Evolutionary conservation across 92 coral and sea anemone species (phyloP), one percentile per base, ranked within the genome.

Genomic region (Parazoanthus atlanticus): DNA sequence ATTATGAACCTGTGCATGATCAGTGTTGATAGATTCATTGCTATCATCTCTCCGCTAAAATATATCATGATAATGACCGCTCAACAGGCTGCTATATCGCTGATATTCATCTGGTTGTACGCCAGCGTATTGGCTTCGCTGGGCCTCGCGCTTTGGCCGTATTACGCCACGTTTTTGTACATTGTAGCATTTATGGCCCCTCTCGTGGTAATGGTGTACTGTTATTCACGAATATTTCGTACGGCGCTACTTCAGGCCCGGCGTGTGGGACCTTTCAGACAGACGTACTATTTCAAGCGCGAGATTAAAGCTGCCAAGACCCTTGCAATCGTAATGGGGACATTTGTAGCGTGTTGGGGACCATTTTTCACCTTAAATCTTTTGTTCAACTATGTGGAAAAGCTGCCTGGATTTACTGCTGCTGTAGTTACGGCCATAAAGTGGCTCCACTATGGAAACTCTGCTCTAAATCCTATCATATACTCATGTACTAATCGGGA

Each of bases 1-100:
- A 95, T 95, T 84, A 92, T 95, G 98, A 95, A 95, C 78, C 88
- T 95, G 26, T 91, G 98, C 89, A 95, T 95, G 29, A 95, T 95
- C 61, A 93, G 96, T 49, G 89, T 91, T 41, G 98, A 95, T 80
- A 86, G 96, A 61, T 89, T 85, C 80, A 89, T 93, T 8, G 96
- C 96, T 3, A 95, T 95, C 3, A 90, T 91, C 33, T 90, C 78
- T 34, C 98, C 98, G 7, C 88, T 95, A 10, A 89, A 91, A 11
- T 95, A 95, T 82, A 85, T 91, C 4, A 91, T 84, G 38, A 93
- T 93, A 12, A 91, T 95, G 89, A 95, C 98, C 13, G 38, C 89
- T 34, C 89, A 77, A 67, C 91, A 94, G 10, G 91, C 96, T 8
- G 34, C 74, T 56, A 80, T 83, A 32, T 89, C 80, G n/a, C 93